Percentiles rank a stretch among this genome's conserved stretches.
These are phyloP conservation scores for Dasypogon diadema DNA, from an alignment of 2,888 invertebrate species.

Conservation along the genomic window DNA sequence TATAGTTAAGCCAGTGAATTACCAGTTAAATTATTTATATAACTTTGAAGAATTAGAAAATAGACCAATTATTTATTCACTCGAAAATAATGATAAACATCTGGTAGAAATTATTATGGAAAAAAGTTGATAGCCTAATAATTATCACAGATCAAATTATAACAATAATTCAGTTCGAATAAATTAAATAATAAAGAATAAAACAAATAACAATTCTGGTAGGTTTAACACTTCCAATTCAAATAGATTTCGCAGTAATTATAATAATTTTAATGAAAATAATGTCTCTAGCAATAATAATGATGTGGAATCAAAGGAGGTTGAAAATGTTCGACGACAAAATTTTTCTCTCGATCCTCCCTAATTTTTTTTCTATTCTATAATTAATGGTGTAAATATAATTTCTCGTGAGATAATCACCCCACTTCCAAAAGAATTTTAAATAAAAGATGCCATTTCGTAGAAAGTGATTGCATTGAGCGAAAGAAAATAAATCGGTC, in stretches of 20 bases:
- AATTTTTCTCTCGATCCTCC: too few relatives aligned
- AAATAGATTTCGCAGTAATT: neutral
- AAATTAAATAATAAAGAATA: too few relatives aligned
- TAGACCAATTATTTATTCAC: conserved; percentile 24
- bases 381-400: conserved; percentile 51
- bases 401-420: conserved; percentile 33
- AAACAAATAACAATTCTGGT: too few relatives aligned
- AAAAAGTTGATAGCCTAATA: neutral
- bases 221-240: neutral
- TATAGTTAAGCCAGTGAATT: conserved; percentile 26
- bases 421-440: conserved; percentile 51
- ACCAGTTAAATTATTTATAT: conserved; percentile 33
- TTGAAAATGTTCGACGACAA: too few relatives aligned
- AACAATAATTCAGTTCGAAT: neutral
- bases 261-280: neutral
- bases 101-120: conserved; percentile 18
- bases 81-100: conserved; percentile 41
- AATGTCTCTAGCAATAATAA: too few relatives aligned
- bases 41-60: conserved; percentile 18
- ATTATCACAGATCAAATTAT: neutral
- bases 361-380: neutral
- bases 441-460: conserved; percentile 50
- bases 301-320: too few relatives aligned
- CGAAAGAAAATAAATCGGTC: conserved; percentile 52
- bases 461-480: conserved; percentile 53